Evolutionary conservation across 2,888 invertebrate species (phyloP).

Genomic region (Macaria liturata): DNA sequence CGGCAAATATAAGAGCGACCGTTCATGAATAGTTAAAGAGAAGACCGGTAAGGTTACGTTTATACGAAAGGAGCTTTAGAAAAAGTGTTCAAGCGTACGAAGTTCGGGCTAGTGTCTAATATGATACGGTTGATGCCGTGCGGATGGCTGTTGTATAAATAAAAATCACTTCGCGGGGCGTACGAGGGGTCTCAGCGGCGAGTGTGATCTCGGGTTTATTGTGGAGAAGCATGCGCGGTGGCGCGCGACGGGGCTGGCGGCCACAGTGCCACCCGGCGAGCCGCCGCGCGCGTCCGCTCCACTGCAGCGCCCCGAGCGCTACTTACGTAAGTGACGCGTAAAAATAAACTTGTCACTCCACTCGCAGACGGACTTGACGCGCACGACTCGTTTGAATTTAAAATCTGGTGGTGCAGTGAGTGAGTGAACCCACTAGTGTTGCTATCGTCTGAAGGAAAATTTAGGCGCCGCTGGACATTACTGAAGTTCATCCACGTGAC

Average conservation of each 20-base stretch:
- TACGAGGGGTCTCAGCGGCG: conserved; percentile 57
- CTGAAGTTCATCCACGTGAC: conserved; percentile 22
- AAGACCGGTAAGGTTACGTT: conserved; percentile 31
- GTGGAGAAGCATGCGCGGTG: conserved; percentile 75
- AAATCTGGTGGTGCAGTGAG: conserved; percentile 22
- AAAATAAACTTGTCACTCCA: conserved; percentile 39
- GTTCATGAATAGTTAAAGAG: conserved; percentile 69
- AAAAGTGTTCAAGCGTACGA: conserved; percentile 29
- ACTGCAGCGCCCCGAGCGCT: conserved; percentile 40
- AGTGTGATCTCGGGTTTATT: conserved; percentile 70
- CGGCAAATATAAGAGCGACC: conserved; percentile 56
- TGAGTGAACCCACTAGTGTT: conserved; percentile 28
- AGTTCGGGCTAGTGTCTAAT: conserved; percentile 31
- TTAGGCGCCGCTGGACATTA: conserved; percentile 20
- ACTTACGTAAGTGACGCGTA: conserved; percentile 73
- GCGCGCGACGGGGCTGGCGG: conserved; percentile 41
- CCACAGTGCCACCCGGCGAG: conserved; percentile 63
- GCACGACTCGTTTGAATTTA: conserved; percentile 34
- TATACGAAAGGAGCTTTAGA: conserved; percentile 28
- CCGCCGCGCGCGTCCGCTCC: conserved; percentile 54
- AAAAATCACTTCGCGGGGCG: conserved; percentile 63
- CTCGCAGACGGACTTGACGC: conserved; percentile 18
- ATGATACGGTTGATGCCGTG: conserved; percentile 23
- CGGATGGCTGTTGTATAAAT: conserved; percentile 56
- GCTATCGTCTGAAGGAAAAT: conserved; percentile 9